These are phyloP conservation scores for Dynastes hyllus DNA, from an alignment of 2,888 invertebrate genomes.

Conservation along the genomic window DNA sequence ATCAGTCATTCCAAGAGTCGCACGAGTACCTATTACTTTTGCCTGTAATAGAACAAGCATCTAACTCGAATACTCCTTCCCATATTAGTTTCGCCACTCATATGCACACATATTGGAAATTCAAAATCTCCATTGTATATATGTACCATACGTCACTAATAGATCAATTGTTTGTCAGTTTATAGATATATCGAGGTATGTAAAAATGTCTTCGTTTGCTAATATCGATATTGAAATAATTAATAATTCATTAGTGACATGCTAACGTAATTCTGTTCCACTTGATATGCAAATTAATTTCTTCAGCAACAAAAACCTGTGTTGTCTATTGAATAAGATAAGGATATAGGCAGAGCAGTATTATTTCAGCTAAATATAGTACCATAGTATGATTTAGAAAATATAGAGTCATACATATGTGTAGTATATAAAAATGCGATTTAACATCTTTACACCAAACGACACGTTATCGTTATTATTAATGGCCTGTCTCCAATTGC, in stretches of 20 bases:
- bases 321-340: conserved; percentile 44
- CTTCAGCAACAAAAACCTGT: conserved; percentile 29
- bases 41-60: conserved; percentile 18
- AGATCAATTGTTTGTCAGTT: conserved; percentile 46
- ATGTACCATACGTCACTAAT: conserved; percentile 32
- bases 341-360: background rate
- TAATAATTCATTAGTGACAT: conserved; percentile 51
- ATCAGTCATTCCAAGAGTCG: conserved; percentile 3
- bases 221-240: conserved; percentile 47
- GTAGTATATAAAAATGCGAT: background rate
- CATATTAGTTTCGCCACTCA: conserved; percentile 40
- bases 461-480: conserved; percentile 12
- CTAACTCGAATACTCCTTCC: conserved; percentile 16
- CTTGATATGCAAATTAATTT: conserved; percentile 49
- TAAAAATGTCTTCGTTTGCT: conserved; percentile 46
- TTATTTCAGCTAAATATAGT: conserved; percentile 11
- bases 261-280: conserved; percentile 46
- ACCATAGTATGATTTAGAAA: background rate
- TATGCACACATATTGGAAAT: conserved; percentile 24
- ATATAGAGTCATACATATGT: background rate
- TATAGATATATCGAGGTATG: conserved; percentile 26
- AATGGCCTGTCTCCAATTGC: conserved; percentile 30
- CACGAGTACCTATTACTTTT: conserved; percentile 12
- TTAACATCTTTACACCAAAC: conserved; percentile 42
- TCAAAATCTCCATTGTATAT: conserved; percentile 28